These are phyloP conservation scores for Plestiodon gilberti DNA, from an alignment of 2,113 vertebrate genomes.

Conservation along the genomic window DNA sequence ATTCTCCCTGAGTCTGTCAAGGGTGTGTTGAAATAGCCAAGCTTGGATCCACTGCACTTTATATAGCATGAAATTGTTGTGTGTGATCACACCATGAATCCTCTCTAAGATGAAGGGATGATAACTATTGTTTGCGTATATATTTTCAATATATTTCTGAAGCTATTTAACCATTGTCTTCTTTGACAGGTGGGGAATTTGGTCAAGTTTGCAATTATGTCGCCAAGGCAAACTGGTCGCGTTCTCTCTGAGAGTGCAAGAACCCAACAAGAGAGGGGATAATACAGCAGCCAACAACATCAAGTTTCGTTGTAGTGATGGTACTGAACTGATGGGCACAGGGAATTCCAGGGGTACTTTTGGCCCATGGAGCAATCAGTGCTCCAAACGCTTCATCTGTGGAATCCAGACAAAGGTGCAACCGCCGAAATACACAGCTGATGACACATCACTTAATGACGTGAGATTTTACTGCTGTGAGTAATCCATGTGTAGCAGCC, in stretches of 20 bases:
- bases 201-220: slow-evolving; percentile 69
- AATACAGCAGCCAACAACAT: slow-evolving; percentile 70
- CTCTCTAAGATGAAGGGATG: no score
- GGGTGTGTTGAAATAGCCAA: no score
- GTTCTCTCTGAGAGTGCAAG: slow-evolving; percentile 22
- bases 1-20: no score
- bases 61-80: no score
- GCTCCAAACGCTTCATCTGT: slow-evolving; percentile 55
- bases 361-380: no score
- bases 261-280: slow-evolving; percentile 62
- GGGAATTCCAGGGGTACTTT: background rate
- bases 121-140: no score
- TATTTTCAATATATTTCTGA: background rate
- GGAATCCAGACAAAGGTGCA: slow-evolving; percentile 75
- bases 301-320: slow-evolving; percentile 74
- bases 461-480: slow-evolving; percentile 68
- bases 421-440: slow-evolving; percentile 47
- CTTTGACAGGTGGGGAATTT: slow-evolving; percentile 69
- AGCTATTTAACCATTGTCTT: background rate
- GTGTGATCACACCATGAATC: no score
- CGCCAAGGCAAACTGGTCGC: slow-evolving; percentile 61
- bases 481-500: background rate
- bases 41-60: no score
- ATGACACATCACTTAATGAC: slow-evolving; percentile 71
- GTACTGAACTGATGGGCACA: slow-evolving; percentile 49